Percentiles rank a stretch among this genome's conserved stretches.
Evolutionary conservation across 2,888 invertebrate species (phyloP).

Genomic region (Spilarctia lutea): DNA sequence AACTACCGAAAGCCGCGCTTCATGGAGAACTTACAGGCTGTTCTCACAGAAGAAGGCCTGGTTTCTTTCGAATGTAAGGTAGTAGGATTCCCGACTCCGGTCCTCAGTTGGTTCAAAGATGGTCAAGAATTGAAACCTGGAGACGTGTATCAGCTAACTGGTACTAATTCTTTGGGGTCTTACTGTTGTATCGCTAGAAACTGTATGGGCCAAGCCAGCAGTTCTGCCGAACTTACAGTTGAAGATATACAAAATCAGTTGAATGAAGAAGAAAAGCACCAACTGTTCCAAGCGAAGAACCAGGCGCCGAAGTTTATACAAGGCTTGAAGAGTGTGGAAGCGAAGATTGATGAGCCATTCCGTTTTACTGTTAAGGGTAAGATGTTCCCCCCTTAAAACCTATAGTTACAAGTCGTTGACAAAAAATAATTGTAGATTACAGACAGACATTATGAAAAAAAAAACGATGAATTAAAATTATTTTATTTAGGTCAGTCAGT

Average conservation of each 20-base stretch:
- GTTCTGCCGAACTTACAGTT: constrained; percentile 94
- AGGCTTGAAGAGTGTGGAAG: constrained; percentile 93
- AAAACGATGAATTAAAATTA: no score
- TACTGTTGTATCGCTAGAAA: constrained; percentile 96
- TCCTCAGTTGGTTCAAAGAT: constrained; percentile 96
- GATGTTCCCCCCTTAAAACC: neutral
- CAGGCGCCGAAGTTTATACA: constrained; percentile 94
- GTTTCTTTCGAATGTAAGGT: constrained; percentile 98
- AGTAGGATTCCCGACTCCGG: constrained; percentile 95
- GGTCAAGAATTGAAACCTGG: constrained; percentile 96
- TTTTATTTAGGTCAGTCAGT: neutral
- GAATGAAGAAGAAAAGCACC: constrained; percentile 94
- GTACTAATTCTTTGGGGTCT: constrained; percentile 94
- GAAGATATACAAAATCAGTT: constrained; percentile 96
- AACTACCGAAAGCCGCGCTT: constrained; percentile 96
- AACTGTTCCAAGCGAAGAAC: constrained; percentile 89
- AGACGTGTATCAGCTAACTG: constrained; percentile 96
- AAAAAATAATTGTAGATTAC: neutral
- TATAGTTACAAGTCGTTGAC: neutral
- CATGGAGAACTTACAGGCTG: constrained; percentile 95
- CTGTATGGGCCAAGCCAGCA: constrained; percentile 96
- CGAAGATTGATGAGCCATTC: constrained; percentile 93
- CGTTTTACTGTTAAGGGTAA: constrained; percentile 93
- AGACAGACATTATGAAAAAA: no score
- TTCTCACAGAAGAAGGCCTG: constrained; percentile 95